A percentile compares a stretch with the other conserved stretches of the same genome.
These are phyloP conservation scores for Lasioglossum calceatum DNA, from an alignment of 2,888 invertebrate genomes.

Conservation along the genomic window DNA sequence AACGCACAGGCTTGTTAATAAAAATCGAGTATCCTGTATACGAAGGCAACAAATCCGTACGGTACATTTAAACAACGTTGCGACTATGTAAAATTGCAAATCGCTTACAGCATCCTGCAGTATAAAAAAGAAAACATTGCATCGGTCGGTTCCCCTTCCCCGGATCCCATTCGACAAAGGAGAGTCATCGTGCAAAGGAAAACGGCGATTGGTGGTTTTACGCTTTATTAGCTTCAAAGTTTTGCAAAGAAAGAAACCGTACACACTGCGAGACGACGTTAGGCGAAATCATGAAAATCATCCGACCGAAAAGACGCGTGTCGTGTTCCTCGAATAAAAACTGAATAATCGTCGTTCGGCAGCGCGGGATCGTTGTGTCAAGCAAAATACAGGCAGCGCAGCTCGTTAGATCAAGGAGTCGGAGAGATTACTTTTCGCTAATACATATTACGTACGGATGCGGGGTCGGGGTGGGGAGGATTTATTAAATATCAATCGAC, in stretches of 20 bases:
- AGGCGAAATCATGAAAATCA: constrained; percentile 49
- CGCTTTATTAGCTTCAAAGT: constrained; percentile 50
- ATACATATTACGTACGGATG: constrained; percentile 57
- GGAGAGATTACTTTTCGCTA: not conserved
- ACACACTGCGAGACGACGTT: constrained; percentile 47
- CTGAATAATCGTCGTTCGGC: constrained; percentile 9
- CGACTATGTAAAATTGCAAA: not conserved
- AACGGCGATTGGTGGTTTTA: constrained; percentile 29
- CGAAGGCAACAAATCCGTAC: too few relatives aligned
- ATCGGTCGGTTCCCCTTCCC: not conserved
- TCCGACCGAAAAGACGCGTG: constrained; percentile 7
- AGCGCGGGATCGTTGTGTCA: not conserved
- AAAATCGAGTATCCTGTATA: not conserved
- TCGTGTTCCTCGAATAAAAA: not conserved
- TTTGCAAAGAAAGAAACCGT: constrained; percentile 47
- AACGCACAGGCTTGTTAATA: not conserved
- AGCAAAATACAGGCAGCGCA: not conserved
- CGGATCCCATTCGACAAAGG: not conserved
- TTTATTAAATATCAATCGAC: constrained; percentile 77
- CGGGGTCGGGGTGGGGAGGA: constrained; percentile 37
- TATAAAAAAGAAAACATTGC: not conserved
- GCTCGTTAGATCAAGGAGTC: not conserved
- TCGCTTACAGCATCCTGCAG: not conserved
- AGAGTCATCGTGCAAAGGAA: not conserved
- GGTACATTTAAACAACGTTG: too few relatives aligned